Evolutionary conservation across 2,113 vertebrate species (phyloP).

Genomic region (Channa argus): DNA sequence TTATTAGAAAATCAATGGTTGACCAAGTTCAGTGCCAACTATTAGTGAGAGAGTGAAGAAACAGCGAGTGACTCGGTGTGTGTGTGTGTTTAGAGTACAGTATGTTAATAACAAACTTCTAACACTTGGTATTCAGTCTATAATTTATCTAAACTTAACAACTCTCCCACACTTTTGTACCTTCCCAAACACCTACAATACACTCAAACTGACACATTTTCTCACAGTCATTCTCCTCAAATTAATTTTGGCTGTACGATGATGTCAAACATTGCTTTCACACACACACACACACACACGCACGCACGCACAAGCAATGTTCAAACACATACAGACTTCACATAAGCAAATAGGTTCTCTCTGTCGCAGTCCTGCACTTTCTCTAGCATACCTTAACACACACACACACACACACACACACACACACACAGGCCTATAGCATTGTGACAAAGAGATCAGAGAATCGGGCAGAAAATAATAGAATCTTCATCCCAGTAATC

Average conservation of each 20-base stretch:
- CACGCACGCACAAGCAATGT: not conserved
- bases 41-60: too few relatives aligned
- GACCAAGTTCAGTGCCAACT: too few relatives aligned
- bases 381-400: conserved; percentile 36
- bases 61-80: too few relatives aligned
- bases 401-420: conserved; percentile 56
- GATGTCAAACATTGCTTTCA: conserved; percentile 23
- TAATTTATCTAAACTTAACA: not conserved
- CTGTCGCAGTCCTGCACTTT: conserved; percentile 38
- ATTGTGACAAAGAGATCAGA: conserved; percentile 89
- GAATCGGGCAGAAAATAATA: conserved; percentile 97
- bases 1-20: too few relatives aligned
- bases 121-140: not conserved
- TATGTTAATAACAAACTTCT: not conserved
- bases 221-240: conserved; percentile 5
- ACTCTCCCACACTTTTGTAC: not conserved
- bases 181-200: conserved; percentile 5
- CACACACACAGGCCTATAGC: conserved; percentile 66
- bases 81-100: too few relatives aligned
- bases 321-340: conserved; percentile 26
- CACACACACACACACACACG: not conserved
- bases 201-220: not conserved
- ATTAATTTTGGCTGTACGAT: conserved; percentile 14
- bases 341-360: conserved; percentile 42
- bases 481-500: conserved; percentile 99